Evolutionary conservation across 2,113 vertebrate genomes (phyloP), one percentile per base, ranked within the genome.

Genomic region (Proteles cristata): DNA sequence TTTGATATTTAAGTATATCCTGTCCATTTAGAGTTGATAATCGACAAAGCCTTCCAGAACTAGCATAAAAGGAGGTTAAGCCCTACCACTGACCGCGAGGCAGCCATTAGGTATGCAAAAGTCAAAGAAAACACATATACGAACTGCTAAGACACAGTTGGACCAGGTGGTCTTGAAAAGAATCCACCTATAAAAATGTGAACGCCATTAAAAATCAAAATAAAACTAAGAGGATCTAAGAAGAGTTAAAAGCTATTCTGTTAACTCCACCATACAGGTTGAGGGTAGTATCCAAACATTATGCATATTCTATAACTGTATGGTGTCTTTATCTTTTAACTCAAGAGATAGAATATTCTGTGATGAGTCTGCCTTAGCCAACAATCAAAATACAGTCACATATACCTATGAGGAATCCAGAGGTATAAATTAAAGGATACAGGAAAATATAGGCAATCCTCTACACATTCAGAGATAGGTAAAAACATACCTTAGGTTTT

Each of bases 1-100:
- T 93, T 84, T 87, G n/a, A 55, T 55, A 80, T 89, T 89, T 93
- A 73, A 95, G 25, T 95, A 16, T 87, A 65, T 33, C 35, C 15
- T 86, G 28, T 93, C 61, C 69, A 16, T 86, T 97, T 88, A 84
- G 58, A 92, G 79, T 0, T 85, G 17, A 61, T 88, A 14, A 53
- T 66, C 26, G 31, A 71, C 4, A 77, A 79, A 94, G 21, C 28
- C 53, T 94, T 96, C 68, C 26, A 88, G 84, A 96, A 79, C 31
- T 48, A 50, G 12, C 5, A 76, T 25, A 50, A 55, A 82, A 90
- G 82, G 31, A 71, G 17, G 48, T 86, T 48, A 31, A n/a, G 66
- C 15, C 28, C 23, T 39, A 65, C n/a, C 4, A 66, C 53, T 63
- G 74, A 94, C 28, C 9, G 17, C 0, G 19, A 95, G 77, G 71